Evolutionary conservation across 2,113 vertebrate genomes (phyloP), one percentile per base, ranked within the genome.

Genomic region (Ceyx margarethae): DNA sequence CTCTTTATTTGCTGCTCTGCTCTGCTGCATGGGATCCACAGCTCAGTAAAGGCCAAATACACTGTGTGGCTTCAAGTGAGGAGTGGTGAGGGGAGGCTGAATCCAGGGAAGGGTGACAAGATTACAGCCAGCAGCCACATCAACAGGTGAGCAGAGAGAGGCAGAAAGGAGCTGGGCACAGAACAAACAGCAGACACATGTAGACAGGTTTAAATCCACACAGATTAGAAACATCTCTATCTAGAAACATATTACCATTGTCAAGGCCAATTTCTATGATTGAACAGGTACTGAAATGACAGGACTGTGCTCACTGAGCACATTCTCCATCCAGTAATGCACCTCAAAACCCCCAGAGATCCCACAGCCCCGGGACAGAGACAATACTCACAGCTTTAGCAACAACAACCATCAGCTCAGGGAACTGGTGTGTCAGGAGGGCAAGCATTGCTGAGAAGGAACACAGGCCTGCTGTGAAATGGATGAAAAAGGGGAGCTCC

Each of bases 401-500:
- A 96, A 99, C 99, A 96, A 99, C 85, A 33, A 99, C 98, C 99
- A 99, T 99, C 94, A 99, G 98, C 97, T 99, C 99, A 33, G 99
- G 99, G 97, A 99, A 99, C 96, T 99, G 99, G 97, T 99, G 99
- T 19, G 99, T 99, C 66, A 99, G 98, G 94, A 99, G 98, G 75
- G 99, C 99, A 96, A 99, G 98, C 99, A 99, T 98, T 90, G 99
- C 99, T 37, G 99, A 99, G 77, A 99, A 99, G 89, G 99, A 99
- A 83, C 99, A 99, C 54, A 99, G 98, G 91, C 99, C 99, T 87
- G 99, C 99, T 96, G 99, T 99, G 98, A 99, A 99, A 94, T 99
- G 98, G 96, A 99, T 99, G 98, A 99, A 99, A 97, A 99, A 99
- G 66, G 99, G 99, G 89, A 99, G 98, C 79, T 99, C 99, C 97